Base-by-base conservation (phyloP, 2,797 vertebrate species). In the Eidolon dupreanum region DNA sequence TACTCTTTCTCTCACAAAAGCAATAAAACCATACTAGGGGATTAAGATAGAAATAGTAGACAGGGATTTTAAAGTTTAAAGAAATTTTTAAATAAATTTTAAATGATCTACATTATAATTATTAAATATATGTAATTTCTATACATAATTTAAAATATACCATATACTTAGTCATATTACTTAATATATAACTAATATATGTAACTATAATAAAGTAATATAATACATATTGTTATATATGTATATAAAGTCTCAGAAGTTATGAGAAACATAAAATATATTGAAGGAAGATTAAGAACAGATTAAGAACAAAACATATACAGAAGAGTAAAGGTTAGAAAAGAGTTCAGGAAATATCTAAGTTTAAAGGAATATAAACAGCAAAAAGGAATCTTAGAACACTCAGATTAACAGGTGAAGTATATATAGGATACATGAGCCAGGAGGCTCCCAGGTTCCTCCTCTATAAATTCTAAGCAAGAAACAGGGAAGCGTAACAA, bases 211-310 rank as follows among this genome's bases (percentile, higher is more conserved):
- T 20, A 55, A 70, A 74, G 19, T 68, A 84, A 92, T 57, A 36
- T 49, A 65, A 82, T 73, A 86, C 10, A 66, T 28, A 57, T 26
- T 88, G 41, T 24, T 86, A 49, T 66, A 24, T 10, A 59, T n/a
- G 5, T 46, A 7, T 31, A 31, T 53, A 46, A 89, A 82, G 57
- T 24, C 51, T 4, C 57, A 94, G 74, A 88, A 85, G 57, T 43
- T 55, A 57, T 31, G 6, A 68, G n/a, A 96, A 93, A 93, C 49
- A 93, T 26, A 88, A 88, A 75, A 93, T 17, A 53, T 51, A 73
- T 2, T 41, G 3, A 73, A 78, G 66, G 28, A 66, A 71, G 16
- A 49, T 49, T 75, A 5, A 17, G 53, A 65, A 41, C 0, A 88
- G 20, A 70, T 33, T 28, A 94, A 46, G 4, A 95, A 66, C 6